phyloP scores from a whole-genome alignment of 2,797 vertebrate species.

The Aldrovandia affinis region DNA sequence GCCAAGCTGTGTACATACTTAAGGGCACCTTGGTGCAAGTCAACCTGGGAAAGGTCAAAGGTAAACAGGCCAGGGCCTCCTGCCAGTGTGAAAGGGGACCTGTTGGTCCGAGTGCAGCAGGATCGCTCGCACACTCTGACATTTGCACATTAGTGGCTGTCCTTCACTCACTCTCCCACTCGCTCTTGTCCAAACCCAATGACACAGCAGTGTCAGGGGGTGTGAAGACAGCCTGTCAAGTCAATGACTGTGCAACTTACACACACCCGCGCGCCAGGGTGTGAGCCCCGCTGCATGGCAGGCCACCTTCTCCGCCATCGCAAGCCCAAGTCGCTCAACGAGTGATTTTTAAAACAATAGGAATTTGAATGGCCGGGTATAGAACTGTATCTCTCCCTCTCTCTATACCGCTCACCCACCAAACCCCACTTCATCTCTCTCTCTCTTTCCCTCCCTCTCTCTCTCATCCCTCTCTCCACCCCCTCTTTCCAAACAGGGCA shows the following conservation, averaged over 20 bases:
- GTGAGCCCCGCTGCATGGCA: background rate
- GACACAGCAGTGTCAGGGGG: slow-evolving; percentile 10
- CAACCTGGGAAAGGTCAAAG: slow-evolving; percentile 74
- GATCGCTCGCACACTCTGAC: slow-evolving; percentile 59
- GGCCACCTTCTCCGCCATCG: background rate
- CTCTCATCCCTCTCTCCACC: slow-evolving; percentile 68
- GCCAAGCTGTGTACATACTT: slow-evolving; percentile 35
- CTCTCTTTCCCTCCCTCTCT: slow-evolving; percentile 47
- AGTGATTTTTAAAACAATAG: slow-evolving; percentile 55
- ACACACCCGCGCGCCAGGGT: background rate
- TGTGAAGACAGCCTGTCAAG: slow-evolving; percentile 2
- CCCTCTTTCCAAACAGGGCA: slow-evolving; percentile 73
- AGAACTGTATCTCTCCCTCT: background rate
- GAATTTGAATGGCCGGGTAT: slow-evolving; percentile 47
- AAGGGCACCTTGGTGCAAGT: slow-evolving; percentile 57
- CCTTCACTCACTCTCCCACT: slow-evolving; percentile 25
- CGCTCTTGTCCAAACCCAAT: background rate
- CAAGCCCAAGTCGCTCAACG: background rate
- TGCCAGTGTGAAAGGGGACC: slow-evolving; percentile 68
- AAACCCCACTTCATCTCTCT: slow-evolving; percentile 45
- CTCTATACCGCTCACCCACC: background rate
- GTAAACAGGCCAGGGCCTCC: slow-evolving; percentile 60
- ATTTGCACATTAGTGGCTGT: slow-evolving; percentile 42
- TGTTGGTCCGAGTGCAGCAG: slow-evolving; percentile 58
- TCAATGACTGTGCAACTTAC: background rate